Evolutionary conservation across 2,797 vertebrate genomes (phyloP), one percentile per base, ranked within the genome.

Genomic region (Chloroceryle amazona): DNA sequence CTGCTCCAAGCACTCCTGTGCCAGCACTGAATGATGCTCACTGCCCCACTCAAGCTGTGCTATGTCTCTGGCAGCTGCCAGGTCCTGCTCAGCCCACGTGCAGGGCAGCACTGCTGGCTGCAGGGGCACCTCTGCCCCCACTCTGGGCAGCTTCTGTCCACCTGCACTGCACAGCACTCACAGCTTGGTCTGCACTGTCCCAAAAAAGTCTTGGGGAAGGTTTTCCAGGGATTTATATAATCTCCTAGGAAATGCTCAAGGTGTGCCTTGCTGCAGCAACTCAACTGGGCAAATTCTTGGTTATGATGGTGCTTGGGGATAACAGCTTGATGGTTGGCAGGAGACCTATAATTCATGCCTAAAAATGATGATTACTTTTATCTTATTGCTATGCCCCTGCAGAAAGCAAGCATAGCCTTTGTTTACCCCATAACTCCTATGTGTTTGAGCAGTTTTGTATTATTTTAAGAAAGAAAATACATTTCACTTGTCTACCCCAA

Each of bases 21-120:
- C 47, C 79, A 52, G 33, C 55, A 16, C 26, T 11, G 47, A 26
- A 2, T 3, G 21, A 26, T 23, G 60, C 41, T 54, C 41, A 39
- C 35, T 68, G 17, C 68, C 33, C 13, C 0, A 3, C 10, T 52
- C 2, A 0, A 6, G 31, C 31, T 4, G 1, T 4, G 1, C 23
- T 2, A 1, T 3, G 20, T 5, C 39, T 63, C 62, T 18, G 29
- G 72, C 54, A 80, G 66, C 60, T 57, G 57, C 47, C n/a, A 47
- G 70, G 65, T 41, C 42, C 68, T 9, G 52, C 61, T 58, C 62
- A 75, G 76, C 28, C n/a, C 62, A 42, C 0, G 3, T 0, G 2
- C 16, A 65, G 37, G 44, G 13, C 46, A 65, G 44, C 41, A 39
- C 26, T 8, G 37, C 28, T 33, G 51, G 46, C 65, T 61, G 67